phyloP scores from a whole-genome alignment of 2,888 invertebrate species.

The Carterocephalus palaemon region DNA sequence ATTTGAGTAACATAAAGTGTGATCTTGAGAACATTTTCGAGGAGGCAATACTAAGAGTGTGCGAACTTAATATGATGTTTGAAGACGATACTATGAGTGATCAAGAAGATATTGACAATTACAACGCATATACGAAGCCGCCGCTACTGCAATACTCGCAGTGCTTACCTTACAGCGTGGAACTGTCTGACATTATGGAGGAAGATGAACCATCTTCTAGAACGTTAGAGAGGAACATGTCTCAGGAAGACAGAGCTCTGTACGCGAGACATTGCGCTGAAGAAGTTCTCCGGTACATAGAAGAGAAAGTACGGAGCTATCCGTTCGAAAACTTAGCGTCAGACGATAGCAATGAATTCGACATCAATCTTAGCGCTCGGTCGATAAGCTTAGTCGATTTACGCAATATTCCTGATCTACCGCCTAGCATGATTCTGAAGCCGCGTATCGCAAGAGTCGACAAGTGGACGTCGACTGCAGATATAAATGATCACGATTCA shows the following conservation, averaged over 20 bases:
- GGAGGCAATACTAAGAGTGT: slow-evolving; percentile 52
- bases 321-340: slow-evolving; percentile 36
- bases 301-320: slow-evolving; percentile 48
- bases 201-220: slow-evolving; percentile 67
- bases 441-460: slow-evolving; percentile 62
- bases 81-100: slow-evolving; percentile 66
- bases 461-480: slow-evolving; percentile 68
- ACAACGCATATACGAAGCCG: slow-evolving; percentile 64
- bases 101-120: slow-evolving; percentile 66
- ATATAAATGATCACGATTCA: slow-evolving; percentile 65
- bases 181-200: slow-evolving; percentile 68
- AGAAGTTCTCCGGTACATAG: slow-evolving; percentile 57
- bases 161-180: slow-evolving; percentile 60
- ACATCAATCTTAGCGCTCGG: slow-evolving; percentile 52
- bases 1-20: slow-evolving; percentile 62
- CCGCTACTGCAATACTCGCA: slow-evolving; percentile 49
- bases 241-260: slow-evolving; percentile 48
- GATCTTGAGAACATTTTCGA: slow-evolving; percentile 65
- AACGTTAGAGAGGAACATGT: slow-evolving; percentile 43
- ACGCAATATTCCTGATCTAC: slow-evolving; percentile 66
- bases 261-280: slow-evolving; percentile 52
- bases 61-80: slow-evolving; percentile 43
- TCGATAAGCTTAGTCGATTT: slow-evolving; percentile 69
- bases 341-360: slow-evolving; percentile 53
- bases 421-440: slow-evolving; percentile 64